A percentile compares a stretch with the other conserved stretches of the same genome.
These are phyloP conservation scores for Metellina segmentata DNA, from an alignment of 2,888 invertebrate species.

Conservation along the genomic window DNA sequence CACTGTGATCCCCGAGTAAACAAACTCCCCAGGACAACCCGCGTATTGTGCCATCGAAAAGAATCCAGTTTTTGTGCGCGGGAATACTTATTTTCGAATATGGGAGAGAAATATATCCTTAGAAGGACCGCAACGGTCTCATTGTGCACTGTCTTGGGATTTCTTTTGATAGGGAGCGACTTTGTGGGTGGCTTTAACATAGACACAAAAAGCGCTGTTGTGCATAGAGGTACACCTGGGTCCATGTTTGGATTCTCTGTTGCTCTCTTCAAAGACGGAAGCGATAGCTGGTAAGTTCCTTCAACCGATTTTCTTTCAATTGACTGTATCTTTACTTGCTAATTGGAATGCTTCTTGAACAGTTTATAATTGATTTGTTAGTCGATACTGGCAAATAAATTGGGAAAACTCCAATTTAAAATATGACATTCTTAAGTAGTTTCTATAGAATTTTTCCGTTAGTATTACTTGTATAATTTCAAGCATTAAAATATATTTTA, in stretches of 20 bases:
- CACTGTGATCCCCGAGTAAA: conserved; percentile 39
- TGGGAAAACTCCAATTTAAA: too few species aligned
- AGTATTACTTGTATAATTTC: too few species aligned
- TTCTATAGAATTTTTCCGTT: too few species aligned
- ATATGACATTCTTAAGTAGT: too few species aligned
- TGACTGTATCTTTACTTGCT: not conserved
- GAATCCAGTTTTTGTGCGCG: conserved; percentile 3
- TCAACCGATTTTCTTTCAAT: not conserved
- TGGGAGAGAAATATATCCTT: conserved; percentile 8
- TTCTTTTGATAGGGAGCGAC: conserved; percentile 46
- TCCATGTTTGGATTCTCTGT: conserved; percentile 95
- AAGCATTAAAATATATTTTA: too few species aligned
- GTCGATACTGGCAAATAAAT: not conserved
- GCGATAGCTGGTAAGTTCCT: conserved; percentile 86
- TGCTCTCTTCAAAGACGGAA: conserved; percentile 87
- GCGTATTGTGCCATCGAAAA: conserved; percentile 31
- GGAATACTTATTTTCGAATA: conserved; percentile 24
- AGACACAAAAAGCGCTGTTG: conserved; percentile 88
- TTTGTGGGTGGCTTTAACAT: conserved; percentile 84
- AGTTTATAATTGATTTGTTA: not conserved
- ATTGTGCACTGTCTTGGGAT: conserved; percentile 34
- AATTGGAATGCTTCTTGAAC: not conserved
- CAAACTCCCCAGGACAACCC: conserved; percentile 44
- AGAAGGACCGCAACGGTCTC: conserved; percentile 34
- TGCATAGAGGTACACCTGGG: conserved; percentile 85